phyloP scores from a whole-genome alignment of 2,113 vertebrate species.

The Macroglossus sobrinus region DNA sequence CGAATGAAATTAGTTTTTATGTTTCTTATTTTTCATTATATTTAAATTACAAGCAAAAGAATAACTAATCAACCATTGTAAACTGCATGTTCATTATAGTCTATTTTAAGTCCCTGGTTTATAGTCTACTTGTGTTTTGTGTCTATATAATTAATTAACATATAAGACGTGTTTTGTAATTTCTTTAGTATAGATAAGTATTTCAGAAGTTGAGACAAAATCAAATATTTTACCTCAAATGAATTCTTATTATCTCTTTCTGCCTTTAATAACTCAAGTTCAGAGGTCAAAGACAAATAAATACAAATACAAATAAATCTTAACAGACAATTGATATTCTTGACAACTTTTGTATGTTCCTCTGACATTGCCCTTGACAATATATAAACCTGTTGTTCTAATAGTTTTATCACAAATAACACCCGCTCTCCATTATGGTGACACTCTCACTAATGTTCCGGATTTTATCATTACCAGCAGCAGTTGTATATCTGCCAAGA shows the following conservation, averaged over 20 bases:
- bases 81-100: slow-evolving; percentile 12
- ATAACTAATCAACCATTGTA: slow-evolving; percentile 12
- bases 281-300: neutral
- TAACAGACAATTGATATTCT: neutral
- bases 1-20: slow-evolving; percentile 19
- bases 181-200: neutral
- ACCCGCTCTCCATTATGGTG: neutral
- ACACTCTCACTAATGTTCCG: neutral
- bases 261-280: neutral
- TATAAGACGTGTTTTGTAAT: neutral
- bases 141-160: neutral
- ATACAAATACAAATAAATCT: neutral
- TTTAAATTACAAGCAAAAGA: slow-evolving; percentile 38
- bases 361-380: neutral
- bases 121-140: neutral
- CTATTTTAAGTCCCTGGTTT: neutral
- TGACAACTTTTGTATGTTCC: neutral
- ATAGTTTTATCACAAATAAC: neutral
- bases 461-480: neutral
- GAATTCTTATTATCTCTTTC: neutral
- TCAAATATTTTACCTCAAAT: neutral
- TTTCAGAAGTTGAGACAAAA: neutral
- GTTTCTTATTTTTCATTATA: slow-evolving; percentile 34
- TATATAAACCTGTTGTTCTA: neutral
- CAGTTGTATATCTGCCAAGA: neutral